phyloP scores from a whole-genome alignment of 2,888 invertebrate genomes.

The Diarsia mendica region DNA sequence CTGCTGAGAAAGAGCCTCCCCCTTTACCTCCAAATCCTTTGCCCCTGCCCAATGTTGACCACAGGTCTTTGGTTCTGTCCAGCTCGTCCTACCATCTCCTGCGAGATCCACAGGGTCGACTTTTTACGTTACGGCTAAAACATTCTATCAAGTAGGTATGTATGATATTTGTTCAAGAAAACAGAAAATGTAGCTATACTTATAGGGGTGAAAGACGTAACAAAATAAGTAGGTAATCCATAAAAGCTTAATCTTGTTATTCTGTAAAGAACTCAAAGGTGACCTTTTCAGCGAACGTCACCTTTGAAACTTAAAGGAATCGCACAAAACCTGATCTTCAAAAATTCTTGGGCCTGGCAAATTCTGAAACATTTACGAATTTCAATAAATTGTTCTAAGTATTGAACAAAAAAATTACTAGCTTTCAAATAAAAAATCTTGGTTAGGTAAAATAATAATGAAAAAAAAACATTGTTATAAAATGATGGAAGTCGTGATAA shows the following conservation, averaged over 20 bases:
- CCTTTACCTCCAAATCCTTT: no score
- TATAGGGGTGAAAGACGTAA: neutral
- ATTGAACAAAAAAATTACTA: constrained; percentile 29
- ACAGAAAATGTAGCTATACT: neutral
- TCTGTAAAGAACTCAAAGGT: constrained; percentile 37
- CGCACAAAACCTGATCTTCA: constrained; percentile 21
- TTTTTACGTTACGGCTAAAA: neutral
- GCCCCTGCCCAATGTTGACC: no score
- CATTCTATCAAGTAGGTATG: neutral
- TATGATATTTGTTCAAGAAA: neutral
- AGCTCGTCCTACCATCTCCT: no score
- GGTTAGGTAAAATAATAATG: constrained; percentile 5
- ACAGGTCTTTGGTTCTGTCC: no score
- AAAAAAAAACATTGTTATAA: constrained; percentile 30
- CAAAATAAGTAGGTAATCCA: constrained; percentile 5
- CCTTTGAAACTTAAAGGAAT: constrained; percentile 38
- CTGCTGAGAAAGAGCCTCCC: no score
- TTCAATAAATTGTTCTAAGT: constrained; percentile 3
- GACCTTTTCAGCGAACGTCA: constrained; percentile 26
- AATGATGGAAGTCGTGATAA: constrained; percentile 41
- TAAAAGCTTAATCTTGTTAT: constrained; percentile 35
- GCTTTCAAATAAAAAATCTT: constrained; percentile 21
- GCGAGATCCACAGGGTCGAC: no score
- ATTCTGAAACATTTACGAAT: constrained; percentile 10
- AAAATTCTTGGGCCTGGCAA: neutral